Evolutionary conservation across 2,888 invertebrate genomes (phyloP), one percentile per base, ranked within the genome.

Genomic region (Cybosia mesomella): DNA sequence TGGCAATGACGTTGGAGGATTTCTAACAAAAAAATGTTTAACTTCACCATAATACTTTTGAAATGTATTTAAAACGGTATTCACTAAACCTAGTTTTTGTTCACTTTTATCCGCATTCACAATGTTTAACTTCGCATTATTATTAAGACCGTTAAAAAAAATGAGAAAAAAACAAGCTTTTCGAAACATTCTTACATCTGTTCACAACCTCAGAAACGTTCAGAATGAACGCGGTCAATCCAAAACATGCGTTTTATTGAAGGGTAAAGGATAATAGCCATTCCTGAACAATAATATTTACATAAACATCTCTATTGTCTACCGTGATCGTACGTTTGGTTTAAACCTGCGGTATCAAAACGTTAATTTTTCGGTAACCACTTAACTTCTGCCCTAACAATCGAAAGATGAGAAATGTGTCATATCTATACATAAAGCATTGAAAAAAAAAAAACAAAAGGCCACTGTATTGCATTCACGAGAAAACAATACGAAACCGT

Each of bases 181-280:
- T 36, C 36, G 64, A 21, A 68, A 59, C 78, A 80, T 80, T 62
- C 72, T 59, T 22, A 65, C 63, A 60, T 61, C 60, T 53, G 55
- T 22, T 21, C 53, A 18, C 22, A 36, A 43, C 55, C 67, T 63
- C 53, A 55, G 32, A 55, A 54, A 64, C 36, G 43, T 58, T 18
- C 55, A n/a, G 54, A 67, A 61, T 59, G 66, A 22, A 15, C 9
- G 32, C 60, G 4, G 39, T 53, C 59, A 69, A 28, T 67, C 28
- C 58, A 1, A 53, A n/a, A 34, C 1, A 39, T n/a, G 7, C 24
- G 21, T 61, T 58, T 62, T 22, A 59, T 55, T 49, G 15, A 21
- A 60, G 8, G 22, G 43, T 55, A 66, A 61, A 28, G 0, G 55
- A 63, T 43, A 24, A 49, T 21, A 32, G 36, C 55, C 11, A 5